Evolutionary conservation across 2,797 vertebrate genomes (phyloP).

Genomic region (Valencia hispanica): DNA sequence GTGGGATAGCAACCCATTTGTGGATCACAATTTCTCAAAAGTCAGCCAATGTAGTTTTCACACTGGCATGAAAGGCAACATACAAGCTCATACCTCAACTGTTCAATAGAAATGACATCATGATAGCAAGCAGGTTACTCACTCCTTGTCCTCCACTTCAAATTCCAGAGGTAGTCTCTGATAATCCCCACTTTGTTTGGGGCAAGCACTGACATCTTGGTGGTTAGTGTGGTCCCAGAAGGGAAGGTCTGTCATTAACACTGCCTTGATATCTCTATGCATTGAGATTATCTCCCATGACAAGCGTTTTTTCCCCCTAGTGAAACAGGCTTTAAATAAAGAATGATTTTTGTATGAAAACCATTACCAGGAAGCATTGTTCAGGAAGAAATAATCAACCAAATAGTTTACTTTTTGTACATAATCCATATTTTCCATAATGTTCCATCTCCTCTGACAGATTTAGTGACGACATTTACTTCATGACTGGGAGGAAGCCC

Average conservation of each 20-base stretch:
- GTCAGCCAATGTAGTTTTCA: neutral
- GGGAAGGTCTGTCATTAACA: neutral
- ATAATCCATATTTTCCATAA: neutral
- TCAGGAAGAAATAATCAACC: neutral
- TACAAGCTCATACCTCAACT: neutral
- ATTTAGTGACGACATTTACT: conserved; percentile 86
- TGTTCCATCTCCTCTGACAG: conserved; percentile 64
- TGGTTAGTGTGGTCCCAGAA: neutral
- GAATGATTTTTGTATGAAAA: neutral
- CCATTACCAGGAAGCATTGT: neutral
- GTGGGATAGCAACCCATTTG: neutral
- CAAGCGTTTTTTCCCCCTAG: neutral
- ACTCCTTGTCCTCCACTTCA: neutral
- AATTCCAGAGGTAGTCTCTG: neutral
- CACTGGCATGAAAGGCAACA: neutral
- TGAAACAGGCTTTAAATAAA: no score
- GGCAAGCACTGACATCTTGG: neutral
- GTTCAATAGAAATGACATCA: neutral
- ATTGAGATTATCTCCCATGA: neutral
- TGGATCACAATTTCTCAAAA: neutral
- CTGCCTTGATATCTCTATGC: neutral
- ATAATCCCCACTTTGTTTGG: neutral
- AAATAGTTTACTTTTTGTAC: neutral
- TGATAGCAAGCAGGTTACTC: neutral
- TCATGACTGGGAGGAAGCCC: conserved; percentile 87